phyloP scores from a whole-genome alignment of 2,888 invertebrate species.

The Amiota minor region DNA sequence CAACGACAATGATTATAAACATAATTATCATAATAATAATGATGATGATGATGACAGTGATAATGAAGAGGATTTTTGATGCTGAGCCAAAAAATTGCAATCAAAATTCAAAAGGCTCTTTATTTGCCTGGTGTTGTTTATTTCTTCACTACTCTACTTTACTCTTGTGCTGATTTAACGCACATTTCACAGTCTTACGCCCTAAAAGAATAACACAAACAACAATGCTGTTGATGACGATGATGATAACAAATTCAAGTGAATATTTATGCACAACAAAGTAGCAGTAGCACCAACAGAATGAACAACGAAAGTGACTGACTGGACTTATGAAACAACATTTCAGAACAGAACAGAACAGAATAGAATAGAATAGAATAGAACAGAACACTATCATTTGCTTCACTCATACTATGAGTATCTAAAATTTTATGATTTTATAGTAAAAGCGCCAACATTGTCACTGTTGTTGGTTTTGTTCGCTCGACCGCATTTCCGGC shows the following conservation, averaged over 20 bases:
- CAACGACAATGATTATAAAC: neutral
- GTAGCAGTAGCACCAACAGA: conserved; percentile 47
- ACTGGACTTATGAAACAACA: neutral
- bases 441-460: neutral
- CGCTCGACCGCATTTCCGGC: conserved; percentile 18
- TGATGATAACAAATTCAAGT: conserved; percentile 55
- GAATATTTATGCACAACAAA: conserved; percentile 70
- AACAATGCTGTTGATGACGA: conserved; percentile 25
- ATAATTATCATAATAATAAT: neutral
- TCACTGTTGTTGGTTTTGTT: neutral
- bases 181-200: conserved; percentile 61
- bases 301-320: neutral
- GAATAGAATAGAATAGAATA: neutral
- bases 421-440: too few species aligned
- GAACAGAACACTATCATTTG: neutral
- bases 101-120: conserved; percentile 51
- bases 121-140: neutral
- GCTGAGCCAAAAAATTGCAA: conserved; percentile 52
- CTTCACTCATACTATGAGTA: too few species aligned
- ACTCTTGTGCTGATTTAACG: neutral
- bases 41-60: neutral
- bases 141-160: neutral
- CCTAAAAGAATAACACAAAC: conserved; percentile 51
- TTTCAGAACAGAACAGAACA: neutral
- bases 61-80: neutral